Evolutionary conservation across 2,888 invertebrate species (phyloP).

Genomic region (Plusia festucae): DNA sequence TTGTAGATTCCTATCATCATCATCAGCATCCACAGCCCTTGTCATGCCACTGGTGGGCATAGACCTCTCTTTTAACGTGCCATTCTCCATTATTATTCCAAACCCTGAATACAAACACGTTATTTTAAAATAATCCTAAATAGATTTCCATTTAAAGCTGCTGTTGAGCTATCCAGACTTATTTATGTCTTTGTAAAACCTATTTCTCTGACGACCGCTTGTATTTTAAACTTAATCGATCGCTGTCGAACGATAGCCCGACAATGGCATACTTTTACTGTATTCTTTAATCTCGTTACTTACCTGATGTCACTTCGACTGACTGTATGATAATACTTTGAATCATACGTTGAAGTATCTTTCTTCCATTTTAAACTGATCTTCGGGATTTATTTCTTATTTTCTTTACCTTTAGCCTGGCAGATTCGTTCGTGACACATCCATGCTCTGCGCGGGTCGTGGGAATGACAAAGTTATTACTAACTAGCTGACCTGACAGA

Average conservation of each 20-base stretch:
- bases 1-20: no score
- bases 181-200: conserved; percentile 19
- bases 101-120: background rate
- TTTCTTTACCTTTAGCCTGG: no score
- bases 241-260: conserved; percentile 41
- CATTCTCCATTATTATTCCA: no score
- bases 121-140: background rate
- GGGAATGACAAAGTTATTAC: no score
- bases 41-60: no score
- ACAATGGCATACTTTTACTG: conserved; percentile 50
- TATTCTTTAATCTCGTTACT: conserved; percentile 41
- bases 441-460: no score
- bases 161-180: conserved; percentile 29
- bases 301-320: conserved; percentile 45
- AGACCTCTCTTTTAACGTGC: no score
- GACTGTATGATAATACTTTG: conserved; percentile 25
- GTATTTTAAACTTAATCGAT: conserved; percentile 44
- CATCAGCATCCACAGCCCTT: no score
- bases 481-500: no score
- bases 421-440: no score
- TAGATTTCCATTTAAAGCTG: background rate
- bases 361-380: conserved; percentile 19
- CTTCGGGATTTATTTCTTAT: background rate
- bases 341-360: conserved; percentile 22
- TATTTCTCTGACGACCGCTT: conserved; percentile 33